phyloP scores from a whole-genome alignment of 2,113 vertebrate genomes.

The Pheucticus melanocephalus region DNA sequence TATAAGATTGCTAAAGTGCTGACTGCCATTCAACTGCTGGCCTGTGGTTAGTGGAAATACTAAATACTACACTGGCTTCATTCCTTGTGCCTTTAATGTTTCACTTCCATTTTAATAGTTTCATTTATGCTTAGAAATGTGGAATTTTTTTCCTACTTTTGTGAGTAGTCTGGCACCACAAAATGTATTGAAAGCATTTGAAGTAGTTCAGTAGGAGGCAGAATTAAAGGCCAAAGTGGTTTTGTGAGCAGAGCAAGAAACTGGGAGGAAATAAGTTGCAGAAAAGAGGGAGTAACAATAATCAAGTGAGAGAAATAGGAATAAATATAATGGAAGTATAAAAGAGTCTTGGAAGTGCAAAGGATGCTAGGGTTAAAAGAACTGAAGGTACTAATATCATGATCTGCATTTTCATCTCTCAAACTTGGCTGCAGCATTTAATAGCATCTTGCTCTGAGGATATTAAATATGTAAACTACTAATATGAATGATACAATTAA shows the following conservation, averaged over 20 bases:
- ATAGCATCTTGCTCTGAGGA: background rate
- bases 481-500: background rate
- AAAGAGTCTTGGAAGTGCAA: background rate
- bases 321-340: background rate
- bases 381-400: background rate
- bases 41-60: constrained; percentile 10
- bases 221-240: background rate
- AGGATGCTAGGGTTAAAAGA: background rate
- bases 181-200: background rate
- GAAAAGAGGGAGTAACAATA: background rate
- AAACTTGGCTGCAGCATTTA: background rate
- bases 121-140: background rate
- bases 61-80: background rate
- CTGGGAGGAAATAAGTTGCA: background rate
- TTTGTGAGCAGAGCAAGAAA: background rate
- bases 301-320: background rate
- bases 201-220: background rate
- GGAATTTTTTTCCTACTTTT: background rate
- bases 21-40: background rate
- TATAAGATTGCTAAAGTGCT: background rate
- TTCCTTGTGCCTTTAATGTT: background rate
- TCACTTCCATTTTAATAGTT: constrained; percentile 10
- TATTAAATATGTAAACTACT: background rate
- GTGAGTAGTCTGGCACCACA: background rate
- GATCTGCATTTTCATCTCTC: background rate